These are phyloP conservation scores for Aix galericulata DNA, from an alignment of 2,113 vertebrate species.

Conservation along the genomic window DNA sequence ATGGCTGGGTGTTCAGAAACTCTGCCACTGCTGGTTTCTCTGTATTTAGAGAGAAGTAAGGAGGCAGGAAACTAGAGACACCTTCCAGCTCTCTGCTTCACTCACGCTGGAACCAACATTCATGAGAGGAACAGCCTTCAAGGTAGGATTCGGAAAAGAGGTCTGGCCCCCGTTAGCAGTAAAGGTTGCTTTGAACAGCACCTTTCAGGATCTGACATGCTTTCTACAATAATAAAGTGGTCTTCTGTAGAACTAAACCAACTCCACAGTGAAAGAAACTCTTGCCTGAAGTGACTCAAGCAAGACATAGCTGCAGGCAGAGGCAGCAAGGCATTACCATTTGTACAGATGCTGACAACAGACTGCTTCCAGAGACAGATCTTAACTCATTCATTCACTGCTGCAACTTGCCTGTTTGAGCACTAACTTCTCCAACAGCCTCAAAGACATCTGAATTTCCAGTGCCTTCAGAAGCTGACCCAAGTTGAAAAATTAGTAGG, in stretches of 20 bases:
- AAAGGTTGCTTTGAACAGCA: not conserved
- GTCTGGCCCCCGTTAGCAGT: fast-evolving
- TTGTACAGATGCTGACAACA: not conserved
- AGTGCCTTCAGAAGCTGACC: not conserved
- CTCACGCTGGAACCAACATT: not conserved
- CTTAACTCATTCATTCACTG: not conserved
- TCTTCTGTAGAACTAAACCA: not conserved
- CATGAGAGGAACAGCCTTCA: not conserved
- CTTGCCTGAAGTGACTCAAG: not conserved
- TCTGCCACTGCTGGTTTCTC: not conserved
- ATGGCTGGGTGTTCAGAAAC: not conserved
- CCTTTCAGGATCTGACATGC: not conserved
- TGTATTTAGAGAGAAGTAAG: not conserved
- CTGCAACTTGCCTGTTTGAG: not conserved
- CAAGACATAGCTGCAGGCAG: not conserved
- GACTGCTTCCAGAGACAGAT: not conserved
- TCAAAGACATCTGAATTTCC: not conserved
- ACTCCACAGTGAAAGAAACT: not conserved
- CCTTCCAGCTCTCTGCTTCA: not conserved
- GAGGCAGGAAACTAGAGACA: not conserved
- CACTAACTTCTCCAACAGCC: not conserved
- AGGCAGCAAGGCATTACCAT: not conserved
- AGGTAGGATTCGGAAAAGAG: not conserved
- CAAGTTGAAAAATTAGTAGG: not conserved
- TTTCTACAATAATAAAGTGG: not conserved